phyloP scores from a whole-genome alignment of 2,113 vertebrate species.

The Psephotus haematonotus region DNA sequence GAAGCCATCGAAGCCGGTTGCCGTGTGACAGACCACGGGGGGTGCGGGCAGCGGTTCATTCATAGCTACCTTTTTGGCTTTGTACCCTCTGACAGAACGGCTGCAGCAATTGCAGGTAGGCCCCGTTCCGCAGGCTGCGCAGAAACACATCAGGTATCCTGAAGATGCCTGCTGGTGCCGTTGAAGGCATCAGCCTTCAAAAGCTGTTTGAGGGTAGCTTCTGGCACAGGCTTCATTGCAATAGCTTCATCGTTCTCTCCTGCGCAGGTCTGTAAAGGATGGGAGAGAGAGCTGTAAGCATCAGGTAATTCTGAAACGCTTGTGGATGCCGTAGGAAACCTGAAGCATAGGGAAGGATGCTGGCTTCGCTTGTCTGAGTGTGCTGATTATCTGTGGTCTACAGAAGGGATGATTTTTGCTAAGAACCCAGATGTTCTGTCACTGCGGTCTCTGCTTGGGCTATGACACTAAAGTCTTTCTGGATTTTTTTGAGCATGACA shows the following conservation, averaged over 20 bases:
- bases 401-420: neutral
- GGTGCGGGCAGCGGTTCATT: neutral
- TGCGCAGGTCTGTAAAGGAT: neutral
- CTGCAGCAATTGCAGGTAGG: neutral
- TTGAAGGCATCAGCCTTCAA: neutral
- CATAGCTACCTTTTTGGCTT: neutral
- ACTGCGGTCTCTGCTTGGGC: neutral
- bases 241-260: neutral
- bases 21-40: neutral
- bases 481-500: neutral
- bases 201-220: neutral
- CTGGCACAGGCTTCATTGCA: neutral
- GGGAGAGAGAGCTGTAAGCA: neutral
- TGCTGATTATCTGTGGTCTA: neutral
- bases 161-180: neutral
- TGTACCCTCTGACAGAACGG: neutral
- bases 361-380: neutral
- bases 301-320: neutral
- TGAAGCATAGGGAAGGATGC: neutral
- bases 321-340: neutral
- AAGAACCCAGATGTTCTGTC: neutral
- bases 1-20: neutral
- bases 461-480: neutral
- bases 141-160: neutral
- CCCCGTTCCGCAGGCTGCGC: neutral